phyloP scores from a whole-genome alignment of 2,113 vertebrate species.

The Neotoma lepida region DNA sequence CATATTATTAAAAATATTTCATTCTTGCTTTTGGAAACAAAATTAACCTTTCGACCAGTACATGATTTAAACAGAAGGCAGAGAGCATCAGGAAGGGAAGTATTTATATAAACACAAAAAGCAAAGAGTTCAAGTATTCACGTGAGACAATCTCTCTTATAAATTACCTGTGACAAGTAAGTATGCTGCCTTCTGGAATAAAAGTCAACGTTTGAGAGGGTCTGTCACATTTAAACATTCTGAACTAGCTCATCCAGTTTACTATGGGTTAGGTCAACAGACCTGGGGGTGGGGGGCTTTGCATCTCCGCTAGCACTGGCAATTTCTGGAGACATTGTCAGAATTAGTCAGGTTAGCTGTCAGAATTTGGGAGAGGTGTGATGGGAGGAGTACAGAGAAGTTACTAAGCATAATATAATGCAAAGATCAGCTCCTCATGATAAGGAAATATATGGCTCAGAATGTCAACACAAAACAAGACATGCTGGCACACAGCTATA shows the following conservation, averaged over 20 bases:
- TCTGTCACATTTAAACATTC: neutral
- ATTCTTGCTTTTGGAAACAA: constrained; percentile 21
- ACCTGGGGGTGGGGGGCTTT: neutral
- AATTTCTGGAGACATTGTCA: neutral
- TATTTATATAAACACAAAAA: neutral
- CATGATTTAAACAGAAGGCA: neutral
- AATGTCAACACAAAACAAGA: neutral
- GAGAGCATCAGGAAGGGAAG: neutral
- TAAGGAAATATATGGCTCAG: neutral
- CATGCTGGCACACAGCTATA: neutral
- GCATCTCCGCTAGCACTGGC: neutral
- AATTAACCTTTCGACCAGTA: neutral
- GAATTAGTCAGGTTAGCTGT: neutral
- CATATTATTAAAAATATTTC: neutral
- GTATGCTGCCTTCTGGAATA: neutral
- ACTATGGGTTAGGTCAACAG: neutral
- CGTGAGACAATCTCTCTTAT: neutral
- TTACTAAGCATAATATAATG: neutral
- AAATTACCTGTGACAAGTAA: neutral
- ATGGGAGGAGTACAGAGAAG: neutral
- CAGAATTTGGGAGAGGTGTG: neutral
- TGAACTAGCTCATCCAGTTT: neutral
- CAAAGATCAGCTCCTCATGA: neutral
- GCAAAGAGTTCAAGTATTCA: neutral
- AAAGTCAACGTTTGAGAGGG: neutral